Evolutionary conservation across 2,888 invertebrate species (phyloP).

Genomic region (Phymatocera aterrima): DNA sequence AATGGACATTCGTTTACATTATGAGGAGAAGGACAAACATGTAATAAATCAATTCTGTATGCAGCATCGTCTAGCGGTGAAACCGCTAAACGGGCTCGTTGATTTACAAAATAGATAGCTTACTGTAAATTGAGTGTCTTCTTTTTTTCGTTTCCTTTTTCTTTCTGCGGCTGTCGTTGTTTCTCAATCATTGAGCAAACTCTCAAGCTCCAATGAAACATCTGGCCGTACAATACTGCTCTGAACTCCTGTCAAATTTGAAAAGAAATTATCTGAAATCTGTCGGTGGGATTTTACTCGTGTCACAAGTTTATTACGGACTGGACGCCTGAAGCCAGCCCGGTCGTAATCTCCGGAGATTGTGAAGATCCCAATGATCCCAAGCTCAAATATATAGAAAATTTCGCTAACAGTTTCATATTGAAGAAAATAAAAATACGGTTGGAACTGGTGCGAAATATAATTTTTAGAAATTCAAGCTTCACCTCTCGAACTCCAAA

Average conservation of each 20-base stretch:
- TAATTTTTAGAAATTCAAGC: too few species aligned
- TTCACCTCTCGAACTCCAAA: too few species aligned
- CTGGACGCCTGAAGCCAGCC: slow-evolving; percentile 1
- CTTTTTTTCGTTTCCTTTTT: background rate
- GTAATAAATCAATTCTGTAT: slow-evolving; percentile 25
- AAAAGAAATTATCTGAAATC: slow-evolving; percentile 17
- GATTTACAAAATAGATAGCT: background rate
- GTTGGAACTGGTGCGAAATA: too few species aligned
- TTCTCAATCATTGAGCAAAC: background rate
- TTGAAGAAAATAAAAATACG: too few species aligned
- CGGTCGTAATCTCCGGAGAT: background rate
- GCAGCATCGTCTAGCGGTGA: background rate
- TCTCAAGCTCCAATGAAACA: background rate
- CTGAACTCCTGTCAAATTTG: slow-evolving; percentile 16
- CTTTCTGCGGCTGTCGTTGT: too few species aligned
- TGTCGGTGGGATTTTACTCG: background rate
- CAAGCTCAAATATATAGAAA: too few species aligned
- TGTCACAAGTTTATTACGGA: slow-evolving; percentile 24
- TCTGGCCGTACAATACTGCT: too few species aligned
- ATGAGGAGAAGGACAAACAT: slow-evolving; percentile 12
- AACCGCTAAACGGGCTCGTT: background rate
- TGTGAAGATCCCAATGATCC: slow-evolving; percentile 3
- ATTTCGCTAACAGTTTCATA: too few species aligned
- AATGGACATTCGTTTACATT: slow-evolving; percentile 17
- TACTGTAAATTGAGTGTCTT: background rate